Conservation (phyloP, 2,113 vertebrate genomes). For the Orthonyx spaldingii region DNA sequence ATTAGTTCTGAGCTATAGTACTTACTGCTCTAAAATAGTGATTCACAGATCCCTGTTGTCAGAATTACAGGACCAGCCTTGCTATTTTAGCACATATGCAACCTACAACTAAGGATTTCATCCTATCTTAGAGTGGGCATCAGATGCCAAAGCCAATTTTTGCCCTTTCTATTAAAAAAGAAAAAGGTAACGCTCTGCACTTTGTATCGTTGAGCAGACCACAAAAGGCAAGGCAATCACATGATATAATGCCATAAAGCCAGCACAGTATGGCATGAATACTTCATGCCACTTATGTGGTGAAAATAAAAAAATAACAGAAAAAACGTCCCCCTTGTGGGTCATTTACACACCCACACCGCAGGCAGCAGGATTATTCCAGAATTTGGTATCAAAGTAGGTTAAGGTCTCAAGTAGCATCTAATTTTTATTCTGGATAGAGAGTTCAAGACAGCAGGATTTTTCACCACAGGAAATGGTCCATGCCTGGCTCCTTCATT, state of each 20-base stretch:
- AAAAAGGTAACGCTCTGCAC: not conserved
- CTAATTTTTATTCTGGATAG: slow-evolving; percentile 56
- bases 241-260: not conserved
- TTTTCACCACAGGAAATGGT: slow-evolving; percentile 17
- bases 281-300: not conserved
- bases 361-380: slow-evolving; percentile 15
- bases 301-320: slow-evolving; percentile 15
- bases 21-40: not conserved
- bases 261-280: not conserved
- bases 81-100: not conserved
- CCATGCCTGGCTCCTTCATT: not conserved
- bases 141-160: not conserved
- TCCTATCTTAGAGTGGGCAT: not conserved
- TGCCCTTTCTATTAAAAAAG: not conserved
- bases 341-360: not conserved
- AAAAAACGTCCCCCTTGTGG: not conserved
- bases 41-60: not conserved
- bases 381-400: slow-evolving; percentile 45
- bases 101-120: not conserved
- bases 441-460: not conserved
- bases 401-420: slow-evolving; percentile 36
- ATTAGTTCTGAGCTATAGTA: not conserved
- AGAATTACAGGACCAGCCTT: not conserved
- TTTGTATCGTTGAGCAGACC: not conserved
- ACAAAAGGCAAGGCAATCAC: not conserved